These are phyloP conservation scores for Acleris laterana DNA, from an alignment of 2,888 invertebrate genomes.

Conservation along the genomic window DNA sequence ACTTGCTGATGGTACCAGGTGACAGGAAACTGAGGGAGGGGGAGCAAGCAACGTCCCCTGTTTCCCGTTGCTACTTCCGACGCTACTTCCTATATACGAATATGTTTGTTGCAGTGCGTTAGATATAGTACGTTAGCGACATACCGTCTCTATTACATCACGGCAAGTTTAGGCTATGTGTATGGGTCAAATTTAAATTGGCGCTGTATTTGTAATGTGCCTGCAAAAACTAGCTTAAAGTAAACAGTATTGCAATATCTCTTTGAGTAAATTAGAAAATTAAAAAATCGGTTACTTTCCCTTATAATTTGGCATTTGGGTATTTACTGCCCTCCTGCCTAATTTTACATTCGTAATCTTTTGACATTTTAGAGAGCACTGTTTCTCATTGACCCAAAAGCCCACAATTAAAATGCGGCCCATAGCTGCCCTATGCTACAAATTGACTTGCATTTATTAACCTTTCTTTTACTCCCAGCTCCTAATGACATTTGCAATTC, in stretches of 20 bases:
- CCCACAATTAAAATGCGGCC: constrained; percentile 22
- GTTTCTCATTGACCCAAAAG: constrained; percentile 1
- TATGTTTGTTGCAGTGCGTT: constrained; percentile 27
- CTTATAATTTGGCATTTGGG: too few species aligned
- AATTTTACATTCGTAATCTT: background rate
- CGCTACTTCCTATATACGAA: constrained; percentile 51
- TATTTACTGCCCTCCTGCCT: background rate
- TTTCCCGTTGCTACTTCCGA: constrained; percentile 53
- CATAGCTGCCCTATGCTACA: constrained; percentile 20
- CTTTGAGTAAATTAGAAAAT: too few species aligned
- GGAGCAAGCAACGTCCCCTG: constrained; percentile 34
- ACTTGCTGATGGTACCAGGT: constrained; percentile 35
- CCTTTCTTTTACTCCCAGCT: constrained; percentile 25
- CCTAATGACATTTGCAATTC: constrained; percentile 40
- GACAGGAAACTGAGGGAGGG: constrained; percentile 40
- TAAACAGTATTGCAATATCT: too few species aligned
- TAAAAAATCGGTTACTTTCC: too few species aligned
- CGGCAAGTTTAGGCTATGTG: too few species aligned
- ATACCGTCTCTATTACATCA: background rate
- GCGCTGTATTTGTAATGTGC: too few species aligned
- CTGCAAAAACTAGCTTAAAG: too few species aligned
- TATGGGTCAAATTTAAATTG: too few species aligned
- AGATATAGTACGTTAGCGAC: constrained; percentile 5
- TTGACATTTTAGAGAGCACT: background rate
- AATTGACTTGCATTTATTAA: constrained; percentile 31